Conservation (phyloP, 2,797 vertebrate species). For the Lacerta agilis region DNA sequence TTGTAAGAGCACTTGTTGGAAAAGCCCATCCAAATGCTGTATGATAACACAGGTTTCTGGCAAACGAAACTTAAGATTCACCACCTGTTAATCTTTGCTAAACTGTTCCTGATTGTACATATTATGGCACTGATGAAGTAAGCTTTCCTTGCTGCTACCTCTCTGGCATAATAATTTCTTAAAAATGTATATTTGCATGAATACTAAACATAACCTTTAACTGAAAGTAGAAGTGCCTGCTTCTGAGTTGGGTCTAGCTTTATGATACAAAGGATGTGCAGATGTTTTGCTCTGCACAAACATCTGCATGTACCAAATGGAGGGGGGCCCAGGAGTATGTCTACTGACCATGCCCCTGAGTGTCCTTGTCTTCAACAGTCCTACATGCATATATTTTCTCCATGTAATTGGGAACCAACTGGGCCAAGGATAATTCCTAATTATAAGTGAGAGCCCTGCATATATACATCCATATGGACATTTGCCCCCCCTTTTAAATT, state of each 20-base stretch:
- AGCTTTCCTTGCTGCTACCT: background rate
- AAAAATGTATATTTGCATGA: background rate
- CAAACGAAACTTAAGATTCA: background rate
- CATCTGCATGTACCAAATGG: background rate
- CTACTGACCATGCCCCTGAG: background rate
- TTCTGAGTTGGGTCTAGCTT: background rate
- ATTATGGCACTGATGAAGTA: background rate
- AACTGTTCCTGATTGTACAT: background rate
- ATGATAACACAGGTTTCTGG: background rate
- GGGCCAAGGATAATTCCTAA: background rate
- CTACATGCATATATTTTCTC: background rate
- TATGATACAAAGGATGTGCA: background rate
- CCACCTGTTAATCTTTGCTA: background rate
- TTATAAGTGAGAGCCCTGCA: background rate
- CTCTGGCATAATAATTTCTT: background rate
- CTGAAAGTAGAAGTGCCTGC: background rate
- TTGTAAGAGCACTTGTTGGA: background rate
- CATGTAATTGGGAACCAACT: background rate
- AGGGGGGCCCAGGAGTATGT: background rate
- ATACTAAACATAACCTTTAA: background rate
- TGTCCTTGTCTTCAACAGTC: background rate
- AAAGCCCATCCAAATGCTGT: background rate
- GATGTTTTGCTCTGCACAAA: background rate
- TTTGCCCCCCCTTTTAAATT: no score
- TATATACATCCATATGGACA: background rate